phyloP scores from a whole-genome alignment of 2,888 invertebrate genomes.

The Drosophila subsilvestris region DNA sequence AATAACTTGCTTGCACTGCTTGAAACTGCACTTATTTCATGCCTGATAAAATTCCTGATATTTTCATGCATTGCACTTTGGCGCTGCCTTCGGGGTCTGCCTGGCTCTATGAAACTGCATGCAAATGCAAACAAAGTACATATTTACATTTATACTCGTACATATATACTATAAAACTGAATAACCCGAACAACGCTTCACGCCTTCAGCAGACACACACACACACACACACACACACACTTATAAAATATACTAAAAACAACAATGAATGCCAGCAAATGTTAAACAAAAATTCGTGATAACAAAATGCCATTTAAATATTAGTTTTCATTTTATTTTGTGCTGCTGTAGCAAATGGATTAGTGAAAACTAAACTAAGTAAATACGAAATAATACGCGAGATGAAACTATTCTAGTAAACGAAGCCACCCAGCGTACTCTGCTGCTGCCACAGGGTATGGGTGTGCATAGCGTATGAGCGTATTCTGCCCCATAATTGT shows the following conservation, averaged over 20 bases:
- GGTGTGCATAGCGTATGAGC: not conserved
- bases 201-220: not conserved
- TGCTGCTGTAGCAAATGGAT: slow-evolving; percentile 15
- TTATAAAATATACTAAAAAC: not conserved
- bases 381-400: not conserved
- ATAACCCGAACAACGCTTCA: not conserved
- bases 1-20: slow-evolving; percentile 37
- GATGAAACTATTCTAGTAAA: too few species aligned
- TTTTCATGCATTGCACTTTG: slow-evolving; percentile 62
- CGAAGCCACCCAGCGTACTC: not conserved
- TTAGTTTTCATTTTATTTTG: slow-evolving; percentile 24
- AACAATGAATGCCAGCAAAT: not conserved
- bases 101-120: slow-evolving; percentile 32
- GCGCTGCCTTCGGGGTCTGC: slow-evolving; percentile 32
- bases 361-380: not conserved
- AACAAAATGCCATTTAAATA: slow-evolving; percentile 61
- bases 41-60: slow-evolving; percentile 42
- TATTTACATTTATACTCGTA: slow-evolving; percentile 16
- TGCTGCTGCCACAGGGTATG: not conserved
- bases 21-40: slow-evolving; percentile 5
- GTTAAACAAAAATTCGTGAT: slow-evolving; percentile 64
- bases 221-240: not conserved
- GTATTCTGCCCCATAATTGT: not conserved
- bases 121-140: slow-evolving; percentile 29
- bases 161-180: not conserved